Evolutionary conservation across 2,797 vertebrate species (phyloP).

Genomic region (Danio choprae): DNA sequence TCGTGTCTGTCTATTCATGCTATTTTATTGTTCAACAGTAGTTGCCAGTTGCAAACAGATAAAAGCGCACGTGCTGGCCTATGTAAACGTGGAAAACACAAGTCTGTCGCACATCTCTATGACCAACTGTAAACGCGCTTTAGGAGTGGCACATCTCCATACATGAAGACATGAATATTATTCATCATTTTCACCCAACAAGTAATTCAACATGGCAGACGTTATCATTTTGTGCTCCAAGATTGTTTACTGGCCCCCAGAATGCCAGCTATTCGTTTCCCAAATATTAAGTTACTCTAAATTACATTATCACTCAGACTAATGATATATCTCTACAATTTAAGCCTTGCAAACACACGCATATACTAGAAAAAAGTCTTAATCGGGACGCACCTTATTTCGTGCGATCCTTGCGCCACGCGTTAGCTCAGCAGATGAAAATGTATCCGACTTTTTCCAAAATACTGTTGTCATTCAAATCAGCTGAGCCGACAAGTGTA

Average conservation of each 20-base stretch:
- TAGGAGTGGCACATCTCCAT: slow-evolving; percentile 47
- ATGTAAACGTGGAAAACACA: slow-evolving; percentile 30
- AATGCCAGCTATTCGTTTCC: not conserved
- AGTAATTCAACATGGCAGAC: slow-evolving; percentile 23
- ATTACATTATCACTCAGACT: not conserved
- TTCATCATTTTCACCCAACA: slow-evolving; percentile 36
- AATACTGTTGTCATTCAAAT: slow-evolving; percentile 19
- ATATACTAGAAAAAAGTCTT: not conserved
- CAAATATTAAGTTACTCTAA: slow-evolving; percentile 27
- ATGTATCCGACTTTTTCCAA: slow-evolving; percentile 6
- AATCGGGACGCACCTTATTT: slow-evolving; percentile 44
- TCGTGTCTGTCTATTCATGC: slow-evolving; percentile 24
- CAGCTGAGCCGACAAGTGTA: slow-evolving; percentile 1
- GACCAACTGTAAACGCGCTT: slow-evolving; percentile 49
- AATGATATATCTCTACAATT: not conserved
- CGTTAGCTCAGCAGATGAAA: not conserved
- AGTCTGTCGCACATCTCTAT: slow-evolving; percentile 41
- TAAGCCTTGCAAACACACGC: slow-evolving; percentile 5
- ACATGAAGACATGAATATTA: slow-evolving; percentile 35
- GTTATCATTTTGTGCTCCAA: not conserved
- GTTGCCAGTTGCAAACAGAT: slow-evolving; percentile 15
- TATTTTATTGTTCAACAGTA: slow-evolving; percentile 16
- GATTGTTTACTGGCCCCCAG: not conserved
- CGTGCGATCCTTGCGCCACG: not conserved
- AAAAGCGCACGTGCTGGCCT: slow-evolving; percentile 39